Percentiles rank a stretch among this genome's conserved stretches.
Conservation (phyloP, 2,113 vertebrate species). For the Sceloporus undulatus region DNA sequence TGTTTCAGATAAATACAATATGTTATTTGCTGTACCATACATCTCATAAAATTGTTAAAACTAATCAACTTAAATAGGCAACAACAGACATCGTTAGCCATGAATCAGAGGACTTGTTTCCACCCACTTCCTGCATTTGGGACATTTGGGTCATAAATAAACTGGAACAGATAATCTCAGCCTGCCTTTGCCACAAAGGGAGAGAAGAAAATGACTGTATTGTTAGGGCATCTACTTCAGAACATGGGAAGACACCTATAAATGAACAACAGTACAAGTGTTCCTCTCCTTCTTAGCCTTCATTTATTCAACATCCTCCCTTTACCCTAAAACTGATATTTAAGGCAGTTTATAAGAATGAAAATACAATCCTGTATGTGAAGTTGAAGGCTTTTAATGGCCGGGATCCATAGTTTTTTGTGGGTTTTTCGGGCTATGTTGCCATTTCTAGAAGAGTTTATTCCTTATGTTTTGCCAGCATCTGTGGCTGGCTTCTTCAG, state of each 20-base stretch:
- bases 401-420: too few species aligned
- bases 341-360: too few species aligned
- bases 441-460: too few species aligned
- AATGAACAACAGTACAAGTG: not conserved
- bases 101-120: not conserved
- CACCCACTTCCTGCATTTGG: not conserved
- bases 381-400: not conserved
- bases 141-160: not conserved
- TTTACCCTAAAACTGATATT: too few species aligned
- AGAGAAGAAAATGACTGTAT: not conserved
- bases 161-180: not conserved
- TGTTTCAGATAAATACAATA: conserved; percentile 11
- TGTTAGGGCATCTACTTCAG: not conserved
- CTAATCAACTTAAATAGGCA: not conserved
- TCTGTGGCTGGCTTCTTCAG: too few species aligned
- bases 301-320: too few species aligned
- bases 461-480: too few species aligned
- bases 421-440: too few species aligned
- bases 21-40: conserved; percentile 2
- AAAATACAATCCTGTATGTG: too few species aligned
- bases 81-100: not conserved
- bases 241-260: not conserved
- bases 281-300: not conserved
- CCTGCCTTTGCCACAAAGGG: not conserved
- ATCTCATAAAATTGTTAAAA: conserved; percentile 17